These are phyloP conservation scores for Passerina amoena DNA, from an alignment of 2,113 vertebrate species.

Conservation along the genomic window DNA sequence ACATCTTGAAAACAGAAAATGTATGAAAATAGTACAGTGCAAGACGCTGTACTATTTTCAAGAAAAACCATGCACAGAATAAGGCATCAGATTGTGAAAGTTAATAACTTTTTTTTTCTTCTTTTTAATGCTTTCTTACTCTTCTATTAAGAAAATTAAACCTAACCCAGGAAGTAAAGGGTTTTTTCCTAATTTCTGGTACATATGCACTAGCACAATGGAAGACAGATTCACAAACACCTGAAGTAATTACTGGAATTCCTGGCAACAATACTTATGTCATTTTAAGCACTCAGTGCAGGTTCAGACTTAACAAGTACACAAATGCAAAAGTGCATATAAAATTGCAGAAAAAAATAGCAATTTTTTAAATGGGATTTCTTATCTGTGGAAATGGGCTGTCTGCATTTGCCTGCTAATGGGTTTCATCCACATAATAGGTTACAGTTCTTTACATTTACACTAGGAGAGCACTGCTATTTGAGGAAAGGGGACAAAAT, in stretches of 20 bases:
- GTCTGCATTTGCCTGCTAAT: background rate
- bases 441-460: background rate
- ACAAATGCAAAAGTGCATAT: fast-evolving
- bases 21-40: background rate
- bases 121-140: background rate
- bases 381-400: background rate
- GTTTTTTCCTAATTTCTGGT: background rate
- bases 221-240: background rate
- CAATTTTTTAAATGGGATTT: background rate
- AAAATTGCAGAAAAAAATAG: fast-evolving
- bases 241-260: background rate
- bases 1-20: background rate
- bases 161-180: background rate
- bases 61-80: background rate
- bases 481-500: background rate
- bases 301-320: background rate
- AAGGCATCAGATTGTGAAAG: background rate
- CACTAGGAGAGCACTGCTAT: background rate
- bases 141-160: background rate
- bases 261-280: background rate
- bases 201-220: background rate
- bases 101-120: background rate
- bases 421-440: background rate
- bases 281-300: background rate
- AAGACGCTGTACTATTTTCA: background rate